Conservation (phyloP, 2,113 vertebrate genomes). For the Cyanoderma ruficeps region DNA sequence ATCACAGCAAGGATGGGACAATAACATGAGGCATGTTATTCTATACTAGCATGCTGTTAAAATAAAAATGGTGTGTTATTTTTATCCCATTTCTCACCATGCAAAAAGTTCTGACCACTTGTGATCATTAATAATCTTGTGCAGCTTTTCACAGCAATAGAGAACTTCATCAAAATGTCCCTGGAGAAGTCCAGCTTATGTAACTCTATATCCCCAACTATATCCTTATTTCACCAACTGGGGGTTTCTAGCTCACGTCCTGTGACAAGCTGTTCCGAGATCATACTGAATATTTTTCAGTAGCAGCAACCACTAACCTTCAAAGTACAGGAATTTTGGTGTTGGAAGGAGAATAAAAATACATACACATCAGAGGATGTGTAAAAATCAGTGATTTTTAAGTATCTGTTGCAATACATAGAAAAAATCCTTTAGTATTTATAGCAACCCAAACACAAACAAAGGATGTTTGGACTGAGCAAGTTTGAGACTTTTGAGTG, state of each 20-base stretch:
- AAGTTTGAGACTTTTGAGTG: not conserved
- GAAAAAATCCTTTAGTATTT: not conserved
- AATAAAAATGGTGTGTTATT: not conserved
- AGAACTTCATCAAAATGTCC: not conserved
- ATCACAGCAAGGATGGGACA: not conserved
- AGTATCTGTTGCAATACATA: not conserved
- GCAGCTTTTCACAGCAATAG: not conserved
- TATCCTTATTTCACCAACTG: not conserved
- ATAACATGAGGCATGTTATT: rapidly evolving
- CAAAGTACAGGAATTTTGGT: not conserved
- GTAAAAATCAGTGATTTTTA: not conserved
- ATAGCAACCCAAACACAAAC: not conserved
- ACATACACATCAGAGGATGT: not conserved
- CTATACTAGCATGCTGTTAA: not conserved
- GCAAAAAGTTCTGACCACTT: not conserved
- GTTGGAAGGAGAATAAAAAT: not conserved
- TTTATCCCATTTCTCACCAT: not conserved
- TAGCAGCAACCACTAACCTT: not conserved
- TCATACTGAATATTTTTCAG: not conserved
- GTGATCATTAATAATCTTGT: not conserved
- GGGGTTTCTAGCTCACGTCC: not conserved
- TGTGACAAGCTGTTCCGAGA: not conserved
- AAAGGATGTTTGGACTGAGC: not conserved
- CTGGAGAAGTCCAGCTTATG: not conserved
- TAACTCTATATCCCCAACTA: not conserved